Conservation (phyloP, 2,797 vertebrate species). For the Anguilla obscura region DNA sequence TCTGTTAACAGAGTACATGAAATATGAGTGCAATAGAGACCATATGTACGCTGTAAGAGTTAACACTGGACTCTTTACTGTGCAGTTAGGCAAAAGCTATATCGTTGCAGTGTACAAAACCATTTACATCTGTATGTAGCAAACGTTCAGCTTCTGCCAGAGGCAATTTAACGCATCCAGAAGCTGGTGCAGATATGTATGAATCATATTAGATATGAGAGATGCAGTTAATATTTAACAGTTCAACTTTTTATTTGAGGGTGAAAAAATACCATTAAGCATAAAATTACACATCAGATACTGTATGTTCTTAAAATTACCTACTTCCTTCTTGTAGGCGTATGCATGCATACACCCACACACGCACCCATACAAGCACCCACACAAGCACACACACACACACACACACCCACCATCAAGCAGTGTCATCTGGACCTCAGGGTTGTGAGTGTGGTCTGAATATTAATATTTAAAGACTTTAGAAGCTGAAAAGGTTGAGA, state of each 20-base stretch:
- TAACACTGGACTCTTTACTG: too few relatives aligned
- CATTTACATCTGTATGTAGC: neutral
- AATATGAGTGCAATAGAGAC: too few relatives aligned
- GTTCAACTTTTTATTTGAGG: too few relatives aligned
- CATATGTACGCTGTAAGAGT: too few relatives aligned
- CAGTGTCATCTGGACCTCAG: neutral
- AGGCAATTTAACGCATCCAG: neutral
- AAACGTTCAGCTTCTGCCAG: neutral
- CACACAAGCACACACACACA: neutral
- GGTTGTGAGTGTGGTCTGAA: neutral
- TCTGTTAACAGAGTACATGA: too few relatives aligned
- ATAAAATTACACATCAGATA: neutral
- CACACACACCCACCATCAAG: neutral
- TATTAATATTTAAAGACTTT: slow-evolving; percentile 10
- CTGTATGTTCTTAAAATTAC: neutral
- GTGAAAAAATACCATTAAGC: too few relatives aligned
- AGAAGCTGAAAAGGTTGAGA: neutral
- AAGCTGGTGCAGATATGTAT: neutral
- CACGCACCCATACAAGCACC: neutral
- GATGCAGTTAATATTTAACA: neutral
- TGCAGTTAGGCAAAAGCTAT: neutral
- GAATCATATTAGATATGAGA: neutral
- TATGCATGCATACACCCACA: neutral
- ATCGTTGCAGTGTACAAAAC: neutral
- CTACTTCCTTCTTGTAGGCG: too few relatives aligned